Evolutionary conservation across 2,113 vertebrate species (phyloP).

Genomic region (Argyrosomus japonicus): DNA sequence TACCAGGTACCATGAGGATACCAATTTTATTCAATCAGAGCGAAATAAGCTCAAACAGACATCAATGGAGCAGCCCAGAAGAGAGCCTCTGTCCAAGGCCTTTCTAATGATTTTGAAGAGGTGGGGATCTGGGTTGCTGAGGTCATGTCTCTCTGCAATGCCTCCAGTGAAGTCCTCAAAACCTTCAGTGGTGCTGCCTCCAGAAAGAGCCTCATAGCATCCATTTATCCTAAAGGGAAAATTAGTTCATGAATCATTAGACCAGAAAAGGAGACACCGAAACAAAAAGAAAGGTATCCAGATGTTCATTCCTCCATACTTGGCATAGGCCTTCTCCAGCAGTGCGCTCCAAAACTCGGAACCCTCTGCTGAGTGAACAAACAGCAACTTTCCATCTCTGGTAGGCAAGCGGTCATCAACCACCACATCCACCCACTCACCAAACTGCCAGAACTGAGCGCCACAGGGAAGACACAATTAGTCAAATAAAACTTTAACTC

Average conservation of each 20-base stretch:
- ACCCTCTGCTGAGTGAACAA: conserved; percentile 82
- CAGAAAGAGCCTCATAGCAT: conserved; percentile 92
- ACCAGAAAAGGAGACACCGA: neutral
- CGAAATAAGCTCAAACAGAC: conserved; percentile 57
- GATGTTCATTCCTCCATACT: conserved; percentile 72
- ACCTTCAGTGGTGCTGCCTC: conserved; percentile 93
- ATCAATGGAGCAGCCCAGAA: conserved; percentile 84
- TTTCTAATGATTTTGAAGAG: conserved; percentile 82
- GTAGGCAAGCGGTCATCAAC: conserved; percentile 84
- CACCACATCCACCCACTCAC: conserved; percentile 86
- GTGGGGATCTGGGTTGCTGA: conserved; percentile 68
- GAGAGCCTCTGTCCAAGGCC: conserved; percentile 79
- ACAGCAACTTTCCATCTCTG: conserved; percentile 82
- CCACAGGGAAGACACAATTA: neutral
- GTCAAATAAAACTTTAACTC: neutral
- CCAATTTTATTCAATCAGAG: neutral
- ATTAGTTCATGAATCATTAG: neutral
- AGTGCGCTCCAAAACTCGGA: conserved; percentile 86
- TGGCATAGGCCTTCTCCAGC: conserved; percentile 81
- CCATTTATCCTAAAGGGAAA: conserved; percentile 87
- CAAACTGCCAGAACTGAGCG: conserved; percentile 85
- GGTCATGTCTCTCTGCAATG: conserved; percentile 90
- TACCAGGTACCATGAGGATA: neutral
- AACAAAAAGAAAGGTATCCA: conserved; percentile 53
- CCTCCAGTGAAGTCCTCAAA: conserved; percentile 97